Conservation (phyloP, 2,113 vertebrate genomes). For the Nansenia antarctica region DNA sequence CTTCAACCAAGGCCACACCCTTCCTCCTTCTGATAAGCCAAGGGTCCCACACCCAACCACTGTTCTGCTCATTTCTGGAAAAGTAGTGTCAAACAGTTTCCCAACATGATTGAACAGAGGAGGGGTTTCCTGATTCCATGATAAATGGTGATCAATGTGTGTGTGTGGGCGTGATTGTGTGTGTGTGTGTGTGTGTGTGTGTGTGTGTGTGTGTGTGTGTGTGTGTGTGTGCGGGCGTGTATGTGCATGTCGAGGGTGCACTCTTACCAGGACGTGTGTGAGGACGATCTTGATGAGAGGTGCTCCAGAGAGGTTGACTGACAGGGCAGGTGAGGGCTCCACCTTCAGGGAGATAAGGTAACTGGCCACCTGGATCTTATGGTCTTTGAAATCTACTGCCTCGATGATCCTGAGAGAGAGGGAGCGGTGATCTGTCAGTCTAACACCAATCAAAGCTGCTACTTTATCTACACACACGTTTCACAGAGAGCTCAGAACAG, state of each 20-base stretch:
- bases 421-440: not conserved
- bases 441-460: constrained; percentile 8
- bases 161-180: constrained; percentile 12
- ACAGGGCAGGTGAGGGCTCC: constrained; percentile 81
- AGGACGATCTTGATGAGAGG: constrained; percentile 88
- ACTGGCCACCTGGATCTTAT: constrained; percentile 83
- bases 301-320: constrained; percentile 80
- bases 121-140: not conserved
- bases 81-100: constrained; percentile 4
- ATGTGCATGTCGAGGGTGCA: not conserved
- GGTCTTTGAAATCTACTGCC: constrained; percentile 72
- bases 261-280: constrained; percentile 85
- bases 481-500: constrained; percentile 32
- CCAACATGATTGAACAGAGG: not conserved
- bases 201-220: not conserved
- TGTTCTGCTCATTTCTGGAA: constrained; percentile 15
- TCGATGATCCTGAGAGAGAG: constrained; percentile 78
- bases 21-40: constrained; percentile 48
- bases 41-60: constrained; percentile 34
- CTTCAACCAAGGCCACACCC: not conserved
- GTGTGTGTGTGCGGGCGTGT: not conserved
- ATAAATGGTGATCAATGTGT: not conserved
- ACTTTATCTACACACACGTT: constrained; percentile 17
- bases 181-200: not conserved
- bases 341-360: constrained; percentile 88